Percentiles rank a stretch among this genome's conserved stretches.
These are phyloP conservation scores for Listronotus oregonensis DNA, from an alignment of 1,140 invertebrate genomes.

Conservation along the genomic window DNA sequence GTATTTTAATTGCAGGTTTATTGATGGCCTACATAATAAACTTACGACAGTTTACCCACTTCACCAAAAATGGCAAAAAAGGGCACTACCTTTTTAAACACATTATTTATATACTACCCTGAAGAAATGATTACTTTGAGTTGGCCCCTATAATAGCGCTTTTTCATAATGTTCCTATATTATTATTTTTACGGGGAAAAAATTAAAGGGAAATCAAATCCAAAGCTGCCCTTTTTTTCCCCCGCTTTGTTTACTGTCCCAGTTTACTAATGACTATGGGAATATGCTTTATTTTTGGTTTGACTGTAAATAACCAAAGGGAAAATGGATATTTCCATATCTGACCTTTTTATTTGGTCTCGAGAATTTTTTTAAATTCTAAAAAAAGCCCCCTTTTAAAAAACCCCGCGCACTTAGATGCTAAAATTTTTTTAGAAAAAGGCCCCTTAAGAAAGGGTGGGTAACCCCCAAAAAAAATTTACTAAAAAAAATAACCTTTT, in stretches of 20 bases:
- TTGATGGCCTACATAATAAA: constrained; percentile 73
- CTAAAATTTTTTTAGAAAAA: constrained; percentile 92
- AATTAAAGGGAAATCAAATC: constrained; percentile 92
- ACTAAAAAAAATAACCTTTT: constrained; percentile 88
- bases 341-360: constrained; percentile 92
- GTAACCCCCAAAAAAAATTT: constrained; percentile 96
- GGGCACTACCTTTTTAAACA: constrained; percentile 51
- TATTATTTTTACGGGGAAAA: constrained; percentile 95
- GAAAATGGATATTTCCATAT: constrained; percentile 91
- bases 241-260: constrained; percentile 85
- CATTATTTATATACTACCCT: constrained; percentile 82
- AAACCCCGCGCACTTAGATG: constrained; percentile 86
- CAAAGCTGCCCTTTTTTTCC: constrained; percentile 87
- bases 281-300: constrained; percentile 89
- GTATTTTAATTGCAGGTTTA: constrained; percentile 70
- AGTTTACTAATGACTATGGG: constrained; percentile 93
- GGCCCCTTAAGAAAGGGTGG: constrained; percentile 95
- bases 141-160: constrained; percentile 82
- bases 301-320: constrained; percentile 75
- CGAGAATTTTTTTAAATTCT: constrained; percentile 93
- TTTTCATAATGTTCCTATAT: constrained; percentile 88
- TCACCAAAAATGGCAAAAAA: constrained; percentile 61
- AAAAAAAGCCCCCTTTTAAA: constrained; percentile 94
- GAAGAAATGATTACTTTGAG: constrained; percentile 86
- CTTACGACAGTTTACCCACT: constrained; percentile 73